Base-by-base conservation (phyloP, 2,113 vertebrate genomes). In the Spermophilus dauricus region DNA sequence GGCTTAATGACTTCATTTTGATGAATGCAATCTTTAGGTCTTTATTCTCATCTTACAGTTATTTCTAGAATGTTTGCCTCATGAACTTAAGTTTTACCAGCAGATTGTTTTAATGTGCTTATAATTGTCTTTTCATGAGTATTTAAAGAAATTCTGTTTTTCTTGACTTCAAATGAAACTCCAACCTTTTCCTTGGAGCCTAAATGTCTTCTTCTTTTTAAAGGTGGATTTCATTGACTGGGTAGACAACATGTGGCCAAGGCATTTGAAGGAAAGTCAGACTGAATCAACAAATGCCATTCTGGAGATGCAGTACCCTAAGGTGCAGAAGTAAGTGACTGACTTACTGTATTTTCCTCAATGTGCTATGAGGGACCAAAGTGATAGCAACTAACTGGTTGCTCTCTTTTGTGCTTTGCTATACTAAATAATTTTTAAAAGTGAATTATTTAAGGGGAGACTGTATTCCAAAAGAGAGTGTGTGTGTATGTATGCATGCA, bases 201-300 rank as follows among this genome's bases (percentile, higher is more conserved):
- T 94, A 81, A 95, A 4, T 77, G 94, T 76, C 93, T 2, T 0
- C 86, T 81, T 8, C 48, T 95, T 20, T 91, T 81, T 97, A 4
- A 98, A 99, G 99, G 99, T 99, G 98, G 99, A 99, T 97, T 99
- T 99, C 88, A 99, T 99, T 96, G 99, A 99, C 98, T 99, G 99
- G 99, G 99, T 99, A 63, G 99, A 99, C 98, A 99, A 99, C 97
- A 99, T 99, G 99, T 99, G 99, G 99, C 99, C 99, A 16, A 99
- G 99, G 4, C 99, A 99, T 98, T 99, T 99, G 78, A 99, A 99
- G 96, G 99, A 99, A 97, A 99, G 99, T 95, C 99, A 99, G 96
- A 99, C 99, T 82, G 99, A 99, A 98, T 99, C 99, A 32, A 99
- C 99, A 0, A 99, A 99, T 37, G 99, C 99, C 75, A 99, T 99